Evolutionary conservation across 2,797 vertebrate species (phyloP).

Genomic region (Schizopygopsis pylzovi): DNA sequence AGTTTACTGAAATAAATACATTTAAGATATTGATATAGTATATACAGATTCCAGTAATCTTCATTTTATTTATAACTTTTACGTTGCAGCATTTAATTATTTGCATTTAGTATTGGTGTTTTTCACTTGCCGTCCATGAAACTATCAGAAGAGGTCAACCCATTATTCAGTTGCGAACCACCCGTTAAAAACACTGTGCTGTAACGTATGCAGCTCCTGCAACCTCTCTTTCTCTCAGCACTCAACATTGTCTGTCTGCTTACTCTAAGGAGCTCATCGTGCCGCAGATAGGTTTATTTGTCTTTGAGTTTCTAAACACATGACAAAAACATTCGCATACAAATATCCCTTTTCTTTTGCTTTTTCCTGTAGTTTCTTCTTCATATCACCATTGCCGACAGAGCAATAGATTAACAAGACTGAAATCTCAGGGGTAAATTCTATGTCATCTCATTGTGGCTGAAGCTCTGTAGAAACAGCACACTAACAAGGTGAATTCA

Average conservation of each 20-base stretch:
- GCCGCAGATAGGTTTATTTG: slow-evolving; percentile 32
- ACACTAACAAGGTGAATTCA: slow-evolving; percentile 60
- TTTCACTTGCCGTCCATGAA: neutral
- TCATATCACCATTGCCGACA: slow-evolving; percentile 9
- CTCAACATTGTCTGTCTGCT: slow-evolving; percentile 19
- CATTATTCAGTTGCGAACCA: neutral
- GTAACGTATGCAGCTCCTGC: neutral
- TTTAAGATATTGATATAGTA: neutral
- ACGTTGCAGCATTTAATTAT: neutral
- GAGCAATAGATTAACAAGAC: slow-evolving; percentile 44
- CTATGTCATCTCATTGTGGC: slow-evolving; percentile 60
- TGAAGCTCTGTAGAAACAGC: slow-evolving; percentile 59
- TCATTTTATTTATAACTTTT: neutral
- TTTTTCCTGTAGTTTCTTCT: slow-evolving; percentile 14
- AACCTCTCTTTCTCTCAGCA: neutral
- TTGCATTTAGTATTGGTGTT: neutral
- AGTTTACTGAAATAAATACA: neutral
- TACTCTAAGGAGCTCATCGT: slow-evolving; percentile 13
- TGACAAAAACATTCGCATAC: slow-evolving; percentile 32
- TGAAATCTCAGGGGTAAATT: slow-evolving; percentile 56
- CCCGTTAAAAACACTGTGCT: neutral
- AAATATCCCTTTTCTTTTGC: slow-evolving; percentile 14
- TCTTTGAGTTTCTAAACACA: slow-evolving; percentile 35
- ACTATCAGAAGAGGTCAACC: neutral
- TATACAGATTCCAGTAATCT: neutral